Conservation (phyloP, 2,888 invertebrate genomes). For the Abrostola triplasia region DNA sequence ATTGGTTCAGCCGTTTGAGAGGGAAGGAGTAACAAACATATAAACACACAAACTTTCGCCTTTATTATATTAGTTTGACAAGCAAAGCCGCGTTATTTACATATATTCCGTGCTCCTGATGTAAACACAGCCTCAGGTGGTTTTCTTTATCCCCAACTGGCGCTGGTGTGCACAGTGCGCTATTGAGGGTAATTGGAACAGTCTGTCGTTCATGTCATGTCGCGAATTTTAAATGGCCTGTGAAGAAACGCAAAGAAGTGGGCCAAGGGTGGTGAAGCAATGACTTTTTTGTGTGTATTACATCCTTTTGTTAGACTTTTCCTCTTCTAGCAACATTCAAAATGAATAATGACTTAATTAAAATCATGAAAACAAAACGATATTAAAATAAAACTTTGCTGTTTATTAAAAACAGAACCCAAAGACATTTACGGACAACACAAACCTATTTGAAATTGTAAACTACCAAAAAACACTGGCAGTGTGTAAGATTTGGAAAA, state of each 20-base stretch:
- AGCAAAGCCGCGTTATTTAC: slow-evolving; percentile 19
- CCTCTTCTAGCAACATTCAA: no score
- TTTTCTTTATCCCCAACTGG: slow-evolving; percentile 46
- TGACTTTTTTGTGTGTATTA: slow-evolving; percentile 5
- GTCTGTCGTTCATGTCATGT: slow-evolving; percentile 42
- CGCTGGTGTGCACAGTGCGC: slow-evolving; percentile 36
- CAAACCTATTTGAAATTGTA: slow-evolving; percentile 25
- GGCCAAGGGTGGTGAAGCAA: slow-evolving; percentile 35
- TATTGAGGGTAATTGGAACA: slow-evolving; percentile 45
- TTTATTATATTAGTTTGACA: neutral
- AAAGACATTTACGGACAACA: neutral
- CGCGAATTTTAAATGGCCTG: slow-evolving; percentile 37
- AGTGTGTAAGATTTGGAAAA: slow-evolving; percentile 34
- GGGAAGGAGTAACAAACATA: no score
- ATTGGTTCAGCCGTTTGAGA: no score
- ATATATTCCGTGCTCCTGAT: slow-evolving; percentile 21
- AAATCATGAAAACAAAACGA: no score
- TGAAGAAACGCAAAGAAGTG: slow-evolving; percentile 27
- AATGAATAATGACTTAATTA: no score
- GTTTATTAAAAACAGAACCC: neutral
- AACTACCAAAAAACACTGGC: slow-evolving; percentile 29
- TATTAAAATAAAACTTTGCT: neutral
- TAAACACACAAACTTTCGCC: no score
- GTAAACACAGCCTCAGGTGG: slow-evolving; percentile 41
- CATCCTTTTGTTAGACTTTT: neutral